phyloP scores from a whole-genome alignment of 2,797 vertebrate species.

The Coccyzus lansbergi region DNA sequence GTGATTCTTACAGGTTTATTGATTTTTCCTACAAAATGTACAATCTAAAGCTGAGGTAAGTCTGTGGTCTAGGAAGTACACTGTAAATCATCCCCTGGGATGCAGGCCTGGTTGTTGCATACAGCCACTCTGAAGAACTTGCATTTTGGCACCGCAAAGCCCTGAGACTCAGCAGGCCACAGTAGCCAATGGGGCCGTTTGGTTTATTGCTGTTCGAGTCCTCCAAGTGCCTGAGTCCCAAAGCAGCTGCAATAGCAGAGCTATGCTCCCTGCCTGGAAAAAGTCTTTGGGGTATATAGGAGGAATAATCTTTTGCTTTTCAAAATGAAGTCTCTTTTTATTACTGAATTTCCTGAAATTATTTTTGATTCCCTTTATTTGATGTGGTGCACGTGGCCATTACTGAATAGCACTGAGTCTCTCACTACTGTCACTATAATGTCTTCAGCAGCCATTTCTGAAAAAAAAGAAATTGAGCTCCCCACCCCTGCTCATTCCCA shows the following conservation, averaged over 20 bases:
- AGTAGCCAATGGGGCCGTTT: not conserved
- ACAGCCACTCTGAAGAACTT: not conserved
- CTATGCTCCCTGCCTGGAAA: not conserved
- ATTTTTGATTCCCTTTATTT: not conserved
- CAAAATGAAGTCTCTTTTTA: not conserved
- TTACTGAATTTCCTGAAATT: not conserved
- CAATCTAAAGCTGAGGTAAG: not conserved
- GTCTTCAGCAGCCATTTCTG: not conserved
- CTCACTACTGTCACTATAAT: not conserved
- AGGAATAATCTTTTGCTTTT: not conserved
- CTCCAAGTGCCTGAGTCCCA: not conserved
- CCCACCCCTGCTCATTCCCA: not conserved
- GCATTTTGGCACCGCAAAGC: not conserved
- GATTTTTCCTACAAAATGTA: not conserved
- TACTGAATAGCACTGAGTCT: not conserved
- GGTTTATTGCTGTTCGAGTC: not conserved
- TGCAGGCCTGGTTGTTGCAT: not conserved
- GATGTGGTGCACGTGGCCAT: accelerated
- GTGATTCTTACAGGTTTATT: not conserved
- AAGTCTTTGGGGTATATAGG: not conserved
- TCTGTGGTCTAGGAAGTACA: not conserved
- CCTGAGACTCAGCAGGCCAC: not conserved
- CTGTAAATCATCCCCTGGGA: not conserved
- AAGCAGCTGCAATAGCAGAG: not conserved
- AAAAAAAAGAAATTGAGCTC: not conserved